A percentile compares a stretch with the other conserved stretches of the same genome.
phyloP scores from a whole-genome alignment of 2,888 invertebrate species.

The Pristionchus fissidentatus region DNA sequence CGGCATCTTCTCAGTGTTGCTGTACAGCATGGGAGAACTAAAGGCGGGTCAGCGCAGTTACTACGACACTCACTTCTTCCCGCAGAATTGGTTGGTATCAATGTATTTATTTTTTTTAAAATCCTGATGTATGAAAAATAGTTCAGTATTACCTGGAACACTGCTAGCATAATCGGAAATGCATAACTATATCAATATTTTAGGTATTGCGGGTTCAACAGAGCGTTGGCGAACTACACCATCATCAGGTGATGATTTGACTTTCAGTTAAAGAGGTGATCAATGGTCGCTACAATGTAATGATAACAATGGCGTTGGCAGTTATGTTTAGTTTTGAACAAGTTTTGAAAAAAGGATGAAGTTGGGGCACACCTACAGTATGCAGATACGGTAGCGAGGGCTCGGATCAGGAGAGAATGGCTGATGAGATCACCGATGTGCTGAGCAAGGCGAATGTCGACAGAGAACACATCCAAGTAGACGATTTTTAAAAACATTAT shows the following conservation, averaged over 20 bases:
- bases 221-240: slow-evolving; percentile 27
- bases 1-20: slow-evolving; percentile 8
- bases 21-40: background rate
- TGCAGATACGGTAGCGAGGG: slow-evolving; percentile 20
- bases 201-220: slow-evolving; percentile 44
- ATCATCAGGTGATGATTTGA: background rate
- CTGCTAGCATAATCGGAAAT: too few species aligned
- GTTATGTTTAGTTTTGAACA: background rate
- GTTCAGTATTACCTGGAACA: background rate
- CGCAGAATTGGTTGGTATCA: slow-evolving; percentile 31
- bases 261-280: background rate
- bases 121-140: too few species aligned
- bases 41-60: background rate
- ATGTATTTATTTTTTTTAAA: background rate
- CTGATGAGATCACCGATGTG: background rate
- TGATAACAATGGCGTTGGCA: too few species aligned
- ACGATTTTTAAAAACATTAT: background rate
- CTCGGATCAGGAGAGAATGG: background rate
- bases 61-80: slow-evolving; percentile 44
- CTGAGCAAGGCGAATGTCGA: background rate
- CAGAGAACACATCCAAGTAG: slow-evolving; percentile 1
- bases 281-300: too few species aligned
- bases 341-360: background rate
- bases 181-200: background rate
- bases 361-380: too few species aligned